Evolutionary conservation across 2,888 invertebrate genomes (phyloP), one percentile per base, ranked within the genome.

Genomic region (Argyresthia albistria): DNA sequence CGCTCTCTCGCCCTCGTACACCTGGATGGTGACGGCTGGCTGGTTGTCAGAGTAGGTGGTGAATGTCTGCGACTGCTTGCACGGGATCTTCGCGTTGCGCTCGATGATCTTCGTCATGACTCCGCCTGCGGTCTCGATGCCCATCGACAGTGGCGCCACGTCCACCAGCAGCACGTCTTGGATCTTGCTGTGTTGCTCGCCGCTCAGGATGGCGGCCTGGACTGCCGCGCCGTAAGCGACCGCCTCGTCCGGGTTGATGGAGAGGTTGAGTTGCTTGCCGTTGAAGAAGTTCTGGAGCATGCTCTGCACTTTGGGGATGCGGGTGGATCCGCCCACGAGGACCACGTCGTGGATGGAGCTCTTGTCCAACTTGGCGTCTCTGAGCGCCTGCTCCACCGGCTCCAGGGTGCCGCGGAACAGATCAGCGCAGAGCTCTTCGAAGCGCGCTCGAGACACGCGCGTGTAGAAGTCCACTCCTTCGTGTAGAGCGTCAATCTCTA

Each of bases 21-120:
- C 93, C 71, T 93, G 92, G 50, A 94, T 90, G 14, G 90, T 90
- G 25, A 94, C 93, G 0, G 90, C 93, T 0, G 93, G 90, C 70
- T 95, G 95, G 73, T 95, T 95, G 80, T 95, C 95, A 0, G 93
- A 76, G 69, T 93, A 95, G 0, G 95, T 95, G 12, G 94, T 92
- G 79, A 95, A 95, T 0, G 90, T 91, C 69, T 93, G 90, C 0
- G 90, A 83, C 67, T 93, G 91, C 65, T 91, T 93, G 80, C 91
- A 91, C 0, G 93, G 93, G 57, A 93, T 93, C 63, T 91, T 88
- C 7, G 89, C 80, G 67, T 93, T 93, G 59, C 94, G 83, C 61
- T 94, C 92, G 53, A 95, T 88, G 50, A 94, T 90, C 63, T 92
- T 93, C 0, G 91, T 89, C 94, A 94, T 94, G 1, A 94, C 93